Base-by-base conservation (phyloP, 2,888 invertebrate species). In the Lithophane leautieri region DNA sequence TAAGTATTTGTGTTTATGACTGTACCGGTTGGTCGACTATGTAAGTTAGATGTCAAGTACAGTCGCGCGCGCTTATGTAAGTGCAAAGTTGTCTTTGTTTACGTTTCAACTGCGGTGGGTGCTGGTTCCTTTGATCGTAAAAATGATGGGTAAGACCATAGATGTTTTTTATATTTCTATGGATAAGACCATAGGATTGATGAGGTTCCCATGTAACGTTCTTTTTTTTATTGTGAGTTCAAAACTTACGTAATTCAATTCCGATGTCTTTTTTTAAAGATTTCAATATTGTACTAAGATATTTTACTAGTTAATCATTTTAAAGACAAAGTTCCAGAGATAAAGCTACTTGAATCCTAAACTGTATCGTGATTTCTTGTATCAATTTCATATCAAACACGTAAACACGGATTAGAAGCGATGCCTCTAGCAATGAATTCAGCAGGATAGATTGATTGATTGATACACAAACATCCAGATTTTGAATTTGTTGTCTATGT, bases 11-110 rank as follows among this genome's bases (percentile, higher is more conserved):
- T 34, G 34, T 34, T 34, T 34, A 34, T 34, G 34, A 34, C 34
- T 34, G 34, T 34, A 95, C 95, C 81, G 84, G 94, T 94, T 92
- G 91, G 91, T 94, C 94, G 89, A 93, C 92, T 91, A 92, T 85
- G 87, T 74, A 78, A 92, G 89, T 94, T 93, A 91, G 92, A 91
- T 94, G 94, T 95, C 94, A 94, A 95, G 95, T 94, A 95, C 94
- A 94, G 89, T 90, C 90, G 86, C 65, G n/a, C n/a, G n/a, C 83
- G 89, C 91, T 94, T 94, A 94, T 92, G 92, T 93, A 94, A 93
- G 90, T 82, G 84, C 66, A 70, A 82, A 83, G 78, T 76, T 77
- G 68, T 77, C 80, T 83, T 82, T 87, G 87, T 88, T 87, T 85
- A 83, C 68, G 52, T 82, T 86, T 79, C 73, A 79, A 76, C 42